A percentile compares a stretch with the other conserved stretches of the same genome.
phyloP scores from a whole-genome alignment of 1,140 invertebrate genomes.

The Hycleus cichorii region DNA sequence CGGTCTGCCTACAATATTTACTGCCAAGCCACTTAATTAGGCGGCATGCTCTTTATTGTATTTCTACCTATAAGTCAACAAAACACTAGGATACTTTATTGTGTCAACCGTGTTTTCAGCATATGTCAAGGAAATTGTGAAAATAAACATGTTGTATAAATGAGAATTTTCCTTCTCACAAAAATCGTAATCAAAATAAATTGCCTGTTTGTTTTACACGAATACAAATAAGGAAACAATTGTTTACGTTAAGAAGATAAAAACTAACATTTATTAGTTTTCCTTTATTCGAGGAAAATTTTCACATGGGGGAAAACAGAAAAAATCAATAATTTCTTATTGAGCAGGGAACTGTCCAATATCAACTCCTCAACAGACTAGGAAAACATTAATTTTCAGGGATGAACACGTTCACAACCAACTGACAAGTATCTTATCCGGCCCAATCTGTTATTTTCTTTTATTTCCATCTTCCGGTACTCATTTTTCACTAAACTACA shows the following conservation, averaged over 20 bases:
- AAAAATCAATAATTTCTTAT: too few species aligned
- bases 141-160: too few species aligned
- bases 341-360: too few species aligned
- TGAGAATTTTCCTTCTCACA: too few species aligned
- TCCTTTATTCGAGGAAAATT: background rate
- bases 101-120: background rate
- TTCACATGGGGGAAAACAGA: too few species aligned
- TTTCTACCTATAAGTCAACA: background rate
- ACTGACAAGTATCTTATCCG: conserved; percentile 38
- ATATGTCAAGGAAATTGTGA: background rate
- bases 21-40: conserved; percentile 24
- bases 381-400: conserved; percentile 34
- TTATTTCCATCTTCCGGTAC: conserved; percentile 18
- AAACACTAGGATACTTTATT: too few species aligned
- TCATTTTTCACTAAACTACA: too few species aligned
- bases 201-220: conserved; percentile 1
- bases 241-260: background rate
- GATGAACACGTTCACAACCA: conserved; percentile 31
- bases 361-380: too few species aligned
- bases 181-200: conserved; percentile 8
- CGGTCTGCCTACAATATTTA: conserved; percentile 22
- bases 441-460: conserved; percentile 35
- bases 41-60: conserved; percentile 14
- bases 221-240: conserved; percentile 1
- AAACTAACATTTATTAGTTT: background rate